A percentile compares a stretch with the other conserved stretches of the same genome.
These are phyloP conservation scores for Indri indri DNA, from an alignment of 2,113 vertebrate species.

Conservation along the genomic window DNA sequence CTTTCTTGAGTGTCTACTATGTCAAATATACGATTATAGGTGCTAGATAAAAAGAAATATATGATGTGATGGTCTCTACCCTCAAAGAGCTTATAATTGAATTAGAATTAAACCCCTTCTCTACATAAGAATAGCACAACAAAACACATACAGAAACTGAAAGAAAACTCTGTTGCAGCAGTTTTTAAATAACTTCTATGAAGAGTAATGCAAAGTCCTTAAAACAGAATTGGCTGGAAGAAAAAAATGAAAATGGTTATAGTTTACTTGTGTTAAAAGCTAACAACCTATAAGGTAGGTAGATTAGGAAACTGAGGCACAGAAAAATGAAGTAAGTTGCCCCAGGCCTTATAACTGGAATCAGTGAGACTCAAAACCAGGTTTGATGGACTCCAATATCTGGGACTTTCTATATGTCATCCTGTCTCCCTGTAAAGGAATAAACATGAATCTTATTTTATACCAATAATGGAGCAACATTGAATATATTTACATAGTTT, in stretches of 20 bases:
- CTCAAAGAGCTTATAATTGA: neutral
- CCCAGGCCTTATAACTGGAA: neutral
- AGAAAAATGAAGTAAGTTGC: neutral
- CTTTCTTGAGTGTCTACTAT: neutral
- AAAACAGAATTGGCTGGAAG: neutral
- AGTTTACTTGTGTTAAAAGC: neutral
- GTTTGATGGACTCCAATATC: neutral
- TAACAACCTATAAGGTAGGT: neutral
- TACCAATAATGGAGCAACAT: neutral
- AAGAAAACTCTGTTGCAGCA: neutral
- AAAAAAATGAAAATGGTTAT: neutral
- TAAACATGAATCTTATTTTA: neutral
- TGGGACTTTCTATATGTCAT: neutral
- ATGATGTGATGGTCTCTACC: neutral
- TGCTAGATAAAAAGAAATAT: neutral
- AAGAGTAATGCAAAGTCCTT: neutral
- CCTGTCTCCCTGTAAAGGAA: neutral
- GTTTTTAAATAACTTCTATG: neutral
- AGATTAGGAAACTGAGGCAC: neutral
- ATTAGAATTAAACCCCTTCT: neutral
- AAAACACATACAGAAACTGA: neutral
- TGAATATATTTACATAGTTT: neutral
- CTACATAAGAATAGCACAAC: neutral
- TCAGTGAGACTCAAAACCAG: neutral
- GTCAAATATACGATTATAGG: neutral